Percentiles rank a stretch among this genome's conserved stretches.
Conservation (phyloP, 2,888 invertebrate species). For the Steinernema hermaphroditum region DNA sequence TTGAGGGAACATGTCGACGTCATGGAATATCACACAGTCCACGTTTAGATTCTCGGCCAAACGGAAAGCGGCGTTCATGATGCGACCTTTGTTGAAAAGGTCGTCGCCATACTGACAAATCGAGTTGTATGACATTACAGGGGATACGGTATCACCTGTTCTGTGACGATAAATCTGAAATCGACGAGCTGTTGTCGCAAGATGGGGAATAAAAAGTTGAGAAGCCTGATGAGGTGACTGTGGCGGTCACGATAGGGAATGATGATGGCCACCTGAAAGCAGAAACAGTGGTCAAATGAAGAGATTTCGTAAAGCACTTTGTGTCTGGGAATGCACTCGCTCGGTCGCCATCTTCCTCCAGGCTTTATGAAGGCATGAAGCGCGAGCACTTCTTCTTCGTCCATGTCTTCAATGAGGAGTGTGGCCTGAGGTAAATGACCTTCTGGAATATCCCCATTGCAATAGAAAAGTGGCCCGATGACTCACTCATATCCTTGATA, state of each 20-base stretch:
- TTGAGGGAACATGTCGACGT: slow-evolving; percentile 69
- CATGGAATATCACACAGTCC: slow-evolving; percentile 66
- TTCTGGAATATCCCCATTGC: background rate
- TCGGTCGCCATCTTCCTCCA: slow-evolving; percentile 64
- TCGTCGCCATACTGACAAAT: slow-evolving; percentile 60
- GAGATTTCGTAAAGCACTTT: no score
- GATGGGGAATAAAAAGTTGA: slow-evolving; percentile 66
- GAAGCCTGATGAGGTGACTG: slow-evolving; percentile 62
- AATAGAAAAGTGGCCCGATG: no score
- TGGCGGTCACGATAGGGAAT: slow-evolving; percentile 67
- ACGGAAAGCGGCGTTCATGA: slow-evolving; percentile 66
- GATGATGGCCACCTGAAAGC: slow-evolving; percentile 64
- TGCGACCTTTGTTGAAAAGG: slow-evolving; percentile 65
- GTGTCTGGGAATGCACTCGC: slow-evolving; percentile 55
- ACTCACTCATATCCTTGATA: slow-evolving; percentile 20
- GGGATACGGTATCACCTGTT: slow-evolving; percentile 57
- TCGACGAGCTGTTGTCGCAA: slow-evolving; percentile 65
- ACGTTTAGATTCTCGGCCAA: slow-evolving; percentile 59
- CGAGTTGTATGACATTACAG: no score
- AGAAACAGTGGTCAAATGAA: background rate
- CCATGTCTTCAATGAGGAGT: slow-evolving; percentile 61
- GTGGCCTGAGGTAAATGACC: slow-evolving; percentile 54
- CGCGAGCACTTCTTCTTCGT: slow-evolving; percentile 50
- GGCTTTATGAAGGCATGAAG: slow-evolving; percentile 57
- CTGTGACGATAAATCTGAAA: slow-evolving; percentile 66